Base-by-base conservation (phyloP, 2,888 invertebrate species). In the Platerodrilus igneus region DNA sequence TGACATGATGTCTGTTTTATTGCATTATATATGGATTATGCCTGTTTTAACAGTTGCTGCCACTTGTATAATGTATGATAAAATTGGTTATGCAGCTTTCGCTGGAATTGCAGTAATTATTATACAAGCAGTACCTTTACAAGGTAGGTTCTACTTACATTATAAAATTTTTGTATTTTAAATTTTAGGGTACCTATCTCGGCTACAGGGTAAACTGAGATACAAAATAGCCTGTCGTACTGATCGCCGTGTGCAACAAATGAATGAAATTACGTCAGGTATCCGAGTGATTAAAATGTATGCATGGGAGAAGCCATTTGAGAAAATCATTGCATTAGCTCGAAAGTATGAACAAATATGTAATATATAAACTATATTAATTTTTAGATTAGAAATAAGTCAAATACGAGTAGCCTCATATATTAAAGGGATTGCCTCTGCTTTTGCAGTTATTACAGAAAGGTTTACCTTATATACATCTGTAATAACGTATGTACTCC, bases 391-490 rank as follows among this genome's bases (percentile, higher is more conserved):
- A 39, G 89, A 90, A 71, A 77, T 88, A n/a, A 72, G 74, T 43
- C 74, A 78, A 32, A 73, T 86, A 36, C 71, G 76, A 48, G 69
- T 73, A 38, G 79, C 81, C 4, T 80, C 83, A 0, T 79, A 80
- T 68, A 75, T 82, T 41, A 73, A 77, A 57, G 82, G 79, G 1
- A 76, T 82, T 51, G 79, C 78, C 4, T 68, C 77, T 18, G 79
- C 81, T 0, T 60, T 78, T 47, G 66, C 78, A 62, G 83, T 92
- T 28, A 91, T 89, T 62, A 87, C 91, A 0, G 86, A 90, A 59
- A 80, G 93, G 48, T 76, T 90, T 30, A 85, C 91, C 2, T 72
- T 92, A 6, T 89, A 85, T 60, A 77, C 87, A 45, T 88, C 89
- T 2, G 75, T 94, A 35, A 72, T 88, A 28, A 77, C 84, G 1